phyloP scores from a whole-genome alignment of 1,140 invertebrate species.

The Drosophila pallidifrons region DNA sequence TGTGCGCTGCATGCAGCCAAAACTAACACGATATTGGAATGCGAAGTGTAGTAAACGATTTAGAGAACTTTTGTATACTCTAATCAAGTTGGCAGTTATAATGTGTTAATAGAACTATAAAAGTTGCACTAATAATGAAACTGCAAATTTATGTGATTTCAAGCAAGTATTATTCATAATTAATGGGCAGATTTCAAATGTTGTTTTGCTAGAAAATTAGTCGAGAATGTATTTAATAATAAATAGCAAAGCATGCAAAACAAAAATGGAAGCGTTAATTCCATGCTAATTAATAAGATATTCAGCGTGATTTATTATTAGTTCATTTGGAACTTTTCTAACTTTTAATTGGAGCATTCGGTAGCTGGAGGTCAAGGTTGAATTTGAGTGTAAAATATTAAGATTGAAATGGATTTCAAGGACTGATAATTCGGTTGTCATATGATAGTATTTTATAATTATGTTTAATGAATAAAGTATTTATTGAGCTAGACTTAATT shows the following conservation, averaged over 20 bases:
- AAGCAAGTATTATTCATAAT: not conserved
- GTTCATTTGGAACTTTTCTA: not conserved
- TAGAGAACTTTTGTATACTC: not conserved
- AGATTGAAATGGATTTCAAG: too few relatives aligned
- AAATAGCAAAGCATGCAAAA: not conserved
- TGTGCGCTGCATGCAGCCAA: slow-evolving; percentile 28
- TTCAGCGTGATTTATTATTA: not conserved
- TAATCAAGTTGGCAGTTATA: not conserved
- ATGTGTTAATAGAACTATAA: too few relatives aligned
- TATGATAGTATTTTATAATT: too few relatives aligned
- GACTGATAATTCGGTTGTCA: too few relatives aligned
- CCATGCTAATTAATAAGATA: not conserved
- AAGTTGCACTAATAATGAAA: not conserved
- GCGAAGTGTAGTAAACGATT: not conserved
- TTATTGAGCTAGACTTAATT: too few relatives aligned
- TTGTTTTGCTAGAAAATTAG: not conserved
- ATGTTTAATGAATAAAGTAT: not conserved
- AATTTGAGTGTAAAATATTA: not conserved
- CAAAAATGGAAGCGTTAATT: not conserved
- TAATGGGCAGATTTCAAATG: not conserved
- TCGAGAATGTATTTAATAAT: not conserved
- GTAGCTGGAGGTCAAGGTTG: slow-evolving; percentile 2
- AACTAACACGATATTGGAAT: not conserved
- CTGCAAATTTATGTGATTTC: not conserved
- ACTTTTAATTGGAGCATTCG: not conserved